Evolutionary conservation across 2,113 vertebrate species (phyloP), one percentile per base, ranked within the genome.

Genomic region (Pleuronectes platessa): DNA sequence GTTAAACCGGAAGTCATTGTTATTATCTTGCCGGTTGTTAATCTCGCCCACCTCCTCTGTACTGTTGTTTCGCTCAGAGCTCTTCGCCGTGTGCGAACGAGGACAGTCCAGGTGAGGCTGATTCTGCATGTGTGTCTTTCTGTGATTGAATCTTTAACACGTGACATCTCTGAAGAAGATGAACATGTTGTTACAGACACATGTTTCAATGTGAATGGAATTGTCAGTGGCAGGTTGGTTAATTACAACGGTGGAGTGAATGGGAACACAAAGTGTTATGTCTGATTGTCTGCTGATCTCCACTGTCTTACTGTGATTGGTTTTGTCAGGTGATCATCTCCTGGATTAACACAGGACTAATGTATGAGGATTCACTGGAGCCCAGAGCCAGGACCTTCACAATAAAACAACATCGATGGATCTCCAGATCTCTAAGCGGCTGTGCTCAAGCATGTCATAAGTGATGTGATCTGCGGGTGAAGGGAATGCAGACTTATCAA

Each of bases 401-500:
- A 58, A 54, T 60, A 71, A 76, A 71, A 82, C 76, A 68, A 73
- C 42, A 56, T 53, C 54, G 59, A 40, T 18, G 13, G 23, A 23
- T 20, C 14, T 69, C 3, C 24, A 68, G 20, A 26, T 35, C 14
- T 55, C 20, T 37, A 8, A 40, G 37, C 42, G 37, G 68, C 64
- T 27, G 72, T 69, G 49, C 24, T 26, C n/a, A 17, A 18, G 27
- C 45, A 31, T 54, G 5, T 20, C 73, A 23, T 59, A 5, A 37
- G 61, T 76, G 8, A 90, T 88, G 83, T 86, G 71, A 79, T 56
- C 24, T 15, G 55, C 24, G 59, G 61, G 8, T 2, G 17, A 54
- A 61, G 62, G 79, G 31, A 75, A 91, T 91, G 92, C 76, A 76
- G 84, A 83, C 82, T 71, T 27, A 54, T 61, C 74, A 68, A 79